phyloP scores from a whole-genome alignment of 2,888 invertebrate genomes.

The Lasioglossum malachurum region DNA sequence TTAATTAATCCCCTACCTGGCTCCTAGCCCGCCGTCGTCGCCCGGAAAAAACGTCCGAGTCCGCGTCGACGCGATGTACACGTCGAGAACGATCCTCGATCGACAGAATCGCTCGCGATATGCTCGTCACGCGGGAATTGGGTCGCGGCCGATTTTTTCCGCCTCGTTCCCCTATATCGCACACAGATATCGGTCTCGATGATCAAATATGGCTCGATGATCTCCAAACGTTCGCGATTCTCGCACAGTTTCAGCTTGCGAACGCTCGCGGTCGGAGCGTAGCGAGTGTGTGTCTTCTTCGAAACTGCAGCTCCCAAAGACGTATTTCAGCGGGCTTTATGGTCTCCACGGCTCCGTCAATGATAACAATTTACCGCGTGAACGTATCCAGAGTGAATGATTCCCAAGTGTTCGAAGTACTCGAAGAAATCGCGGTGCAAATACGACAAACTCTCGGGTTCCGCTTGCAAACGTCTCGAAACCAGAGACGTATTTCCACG shows the following conservation, averaged over 20 bases:
- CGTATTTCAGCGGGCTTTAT: constrained; percentile 32
- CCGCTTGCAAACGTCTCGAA: background rate
- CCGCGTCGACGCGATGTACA: background rate
- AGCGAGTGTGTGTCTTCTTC: constrained; percentile 11
- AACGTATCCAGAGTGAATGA: background rate
- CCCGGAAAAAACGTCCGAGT: constrained; percentile 6
- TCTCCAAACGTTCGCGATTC: too few species aligned
- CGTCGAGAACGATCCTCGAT: constrained; percentile 7
- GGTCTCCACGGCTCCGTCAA: too few species aligned
- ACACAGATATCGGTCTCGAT: background rate
- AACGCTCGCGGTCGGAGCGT: background rate
- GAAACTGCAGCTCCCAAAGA: constrained; percentile 14
- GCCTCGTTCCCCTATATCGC: constrained; percentile 31
- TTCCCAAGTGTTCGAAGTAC: background rate
- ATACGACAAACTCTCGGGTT: background rate
- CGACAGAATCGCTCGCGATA: constrained; percentile 31
- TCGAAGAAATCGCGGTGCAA: background rate
- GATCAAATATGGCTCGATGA: background rate
- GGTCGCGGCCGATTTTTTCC: constrained; percentile 61
- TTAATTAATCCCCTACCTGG: constrained; percentile 45
- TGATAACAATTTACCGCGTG: background rate
- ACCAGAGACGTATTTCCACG: background rate
- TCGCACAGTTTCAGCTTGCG: constrained; percentile 16
- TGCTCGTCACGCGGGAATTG: constrained; percentile 27
- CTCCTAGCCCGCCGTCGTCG: background rate